Conservation (phyloP, 2,797 vertebrate genomes). For the Fundulus diaphanus region DNA sequence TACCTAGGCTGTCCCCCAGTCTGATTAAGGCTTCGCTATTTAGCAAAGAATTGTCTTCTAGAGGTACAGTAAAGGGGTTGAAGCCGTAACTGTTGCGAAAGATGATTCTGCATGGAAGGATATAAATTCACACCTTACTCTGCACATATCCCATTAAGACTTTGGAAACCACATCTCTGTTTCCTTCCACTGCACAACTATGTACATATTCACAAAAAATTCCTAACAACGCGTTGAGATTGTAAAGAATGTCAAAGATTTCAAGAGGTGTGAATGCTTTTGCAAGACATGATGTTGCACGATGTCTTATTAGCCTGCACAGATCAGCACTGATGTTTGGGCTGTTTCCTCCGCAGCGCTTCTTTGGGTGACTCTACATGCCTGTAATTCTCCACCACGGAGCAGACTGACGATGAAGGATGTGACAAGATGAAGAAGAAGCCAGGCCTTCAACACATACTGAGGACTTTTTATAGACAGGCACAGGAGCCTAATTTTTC, state of each 20-base stretch:
- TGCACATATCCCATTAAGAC: too few species aligned
- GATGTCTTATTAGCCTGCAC: not conserved
- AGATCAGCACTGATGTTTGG: not conserved
- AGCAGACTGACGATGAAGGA: slow-evolving; percentile 72
- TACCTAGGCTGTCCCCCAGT: too few species aligned
- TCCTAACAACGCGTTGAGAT: not conserved
- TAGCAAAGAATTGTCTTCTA: too few species aligned
- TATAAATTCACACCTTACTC: too few species aligned
- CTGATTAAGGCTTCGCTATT: too few species aligned
- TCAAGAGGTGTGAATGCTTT: not conserved
- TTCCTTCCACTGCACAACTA: too few species aligned
- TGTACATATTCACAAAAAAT: too few species aligned
- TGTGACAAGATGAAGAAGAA: slow-evolving; percentile 60
- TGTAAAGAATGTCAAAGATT: too few species aligned
- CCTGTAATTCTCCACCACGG: slow-evolving; percentile 67
- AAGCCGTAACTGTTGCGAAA: too few species aligned
- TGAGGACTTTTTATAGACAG: slow-evolving; percentile 65
- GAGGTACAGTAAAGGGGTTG: too few species aligned
- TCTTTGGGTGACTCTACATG: slow-evolving; percentile 63
- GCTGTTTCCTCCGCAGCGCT: slow-evolving; percentile 56
- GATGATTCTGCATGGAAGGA: too few species aligned
- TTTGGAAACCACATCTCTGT: too few species aligned
- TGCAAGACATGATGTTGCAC: not conserved
- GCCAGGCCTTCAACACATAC: slow-evolving; percentile 63
- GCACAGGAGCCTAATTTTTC: slow-evolving; percentile 47